These are phyloP conservation scores for Harpagifer antarcticus DNA, from an alignment of 2,797 vertebrate species.

Conservation along the genomic window DNA sequence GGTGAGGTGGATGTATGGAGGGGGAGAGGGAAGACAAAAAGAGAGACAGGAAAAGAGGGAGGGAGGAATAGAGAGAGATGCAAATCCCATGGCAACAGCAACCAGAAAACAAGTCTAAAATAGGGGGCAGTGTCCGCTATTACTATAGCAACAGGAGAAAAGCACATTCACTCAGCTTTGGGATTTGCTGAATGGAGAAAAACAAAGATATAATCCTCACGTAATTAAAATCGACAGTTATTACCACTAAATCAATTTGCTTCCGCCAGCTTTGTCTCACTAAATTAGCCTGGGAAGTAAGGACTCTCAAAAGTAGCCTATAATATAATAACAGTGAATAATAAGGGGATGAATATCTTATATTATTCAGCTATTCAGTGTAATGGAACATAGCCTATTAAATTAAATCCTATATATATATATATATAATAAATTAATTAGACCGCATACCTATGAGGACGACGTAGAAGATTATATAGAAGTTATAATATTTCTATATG, in stretches of 20 bases:
- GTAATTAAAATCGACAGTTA: constrained; percentile 69
- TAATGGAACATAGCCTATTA: background rate
- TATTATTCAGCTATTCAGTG: constrained; percentile 19
- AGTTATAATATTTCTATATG: too few relatives aligned
- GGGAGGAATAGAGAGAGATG: constrained; percentile 75
- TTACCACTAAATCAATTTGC: constrained; percentile 52
- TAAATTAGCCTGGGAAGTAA: constrained; percentile 24
- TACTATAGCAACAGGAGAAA: constrained; percentile 90
- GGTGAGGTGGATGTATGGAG: constrained; percentile 59
- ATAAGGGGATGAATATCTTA: constrained; percentile 7
- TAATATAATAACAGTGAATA: constrained; percentile 10
- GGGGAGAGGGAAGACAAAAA: constrained; percentile 41
- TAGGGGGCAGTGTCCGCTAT: constrained; percentile 91
- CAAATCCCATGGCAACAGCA: constrained; percentile 92
- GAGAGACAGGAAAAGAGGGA: constrained; percentile 58
- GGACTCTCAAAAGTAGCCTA: constrained; percentile 3
- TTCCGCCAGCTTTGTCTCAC: constrained; percentile 45
- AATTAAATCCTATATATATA: too few relatives aligned
- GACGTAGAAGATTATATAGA: background rate
- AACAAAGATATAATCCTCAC: constrained; percentile 77
- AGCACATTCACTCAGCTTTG: constrained; percentile 80
- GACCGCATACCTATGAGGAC: background rate
- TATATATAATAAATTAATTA: background rate
- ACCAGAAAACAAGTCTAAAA: constrained; percentile 90
- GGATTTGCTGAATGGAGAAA: constrained; percentile 84